phyloP scores from a whole-genome alignment of 2,113 vertebrate species.

The Megalops atlanticus region DNA sequence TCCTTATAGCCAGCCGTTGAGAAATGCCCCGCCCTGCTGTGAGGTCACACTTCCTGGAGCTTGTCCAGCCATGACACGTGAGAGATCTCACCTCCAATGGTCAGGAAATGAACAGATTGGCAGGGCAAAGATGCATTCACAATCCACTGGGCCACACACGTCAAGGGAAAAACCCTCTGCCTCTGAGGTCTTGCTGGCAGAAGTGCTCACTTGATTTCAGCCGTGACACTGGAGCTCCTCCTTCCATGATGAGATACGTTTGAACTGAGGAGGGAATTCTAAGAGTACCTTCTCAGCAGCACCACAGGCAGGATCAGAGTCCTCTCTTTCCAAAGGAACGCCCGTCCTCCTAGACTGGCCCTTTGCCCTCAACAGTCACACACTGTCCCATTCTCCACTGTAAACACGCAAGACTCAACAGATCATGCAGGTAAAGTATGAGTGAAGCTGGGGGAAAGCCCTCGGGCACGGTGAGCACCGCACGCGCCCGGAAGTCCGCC shows the following conservation, averaged over 20 bases:
- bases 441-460: not conserved
- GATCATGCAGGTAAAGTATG: conserved; percentile 14
- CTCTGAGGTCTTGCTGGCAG: not conserved
- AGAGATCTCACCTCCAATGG: conserved; percentile 13
- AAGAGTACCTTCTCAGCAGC: not conserved
- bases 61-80: not conserved
- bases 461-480: not conserved
- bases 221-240: not conserved
- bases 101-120: not conserved
- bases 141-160: not conserved
- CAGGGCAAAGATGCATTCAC: not conserved
- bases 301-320: not conserved
- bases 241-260: not conserved
- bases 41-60: not conserved
- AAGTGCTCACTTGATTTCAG: not conserved
- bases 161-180: not conserved
- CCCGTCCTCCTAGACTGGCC: not conserved
- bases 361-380: not conserved
- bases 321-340: not conserved
- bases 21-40: not conserved
- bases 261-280: not conserved
- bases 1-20: not conserved
- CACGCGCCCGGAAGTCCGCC: not conserved
- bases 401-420: conserved; percentile 15
- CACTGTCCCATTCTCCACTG: conserved; percentile 4